Percentiles rank a stretch among this genome's conserved stretches.
Evolutionary conservation across 2,888 invertebrate species (phyloP).

Genomic region (Tuta absoluta): DNA sequence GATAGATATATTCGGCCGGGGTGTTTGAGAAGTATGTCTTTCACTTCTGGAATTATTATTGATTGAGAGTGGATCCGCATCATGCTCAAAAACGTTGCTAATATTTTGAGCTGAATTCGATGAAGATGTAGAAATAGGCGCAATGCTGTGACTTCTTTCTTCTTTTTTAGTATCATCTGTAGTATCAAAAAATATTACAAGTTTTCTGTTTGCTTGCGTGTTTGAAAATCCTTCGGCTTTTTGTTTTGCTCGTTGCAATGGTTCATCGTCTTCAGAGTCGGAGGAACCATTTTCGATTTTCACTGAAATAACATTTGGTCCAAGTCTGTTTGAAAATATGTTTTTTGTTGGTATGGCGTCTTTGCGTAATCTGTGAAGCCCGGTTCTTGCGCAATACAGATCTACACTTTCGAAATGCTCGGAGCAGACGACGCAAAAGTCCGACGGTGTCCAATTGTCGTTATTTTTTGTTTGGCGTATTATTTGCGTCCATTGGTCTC

Average conservation of each 20-base stretch:
- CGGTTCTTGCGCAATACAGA: background rate
- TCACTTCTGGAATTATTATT: background rate
- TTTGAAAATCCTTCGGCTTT: background rate
- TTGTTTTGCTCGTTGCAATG: background rate
- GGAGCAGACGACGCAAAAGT: conserved; percentile 6
- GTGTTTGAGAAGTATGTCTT: background rate
- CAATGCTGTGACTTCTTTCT: background rate
- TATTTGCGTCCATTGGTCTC: conserved; percentile 6
- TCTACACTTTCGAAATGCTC: conserved; percentile 1
- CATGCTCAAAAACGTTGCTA: background rate
- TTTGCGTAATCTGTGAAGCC: background rate
- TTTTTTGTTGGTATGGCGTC: background rate
- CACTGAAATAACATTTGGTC: background rate
- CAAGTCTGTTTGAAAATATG: background rate
- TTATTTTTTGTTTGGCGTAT: background rate
- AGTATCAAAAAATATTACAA: background rate
- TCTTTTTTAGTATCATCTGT: background rate
- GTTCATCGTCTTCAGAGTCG: background rate
- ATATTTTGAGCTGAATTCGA: background rate
- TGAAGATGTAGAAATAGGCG: background rate
- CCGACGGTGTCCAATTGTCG: conserved; percentile 1
- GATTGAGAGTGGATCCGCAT: background rate
- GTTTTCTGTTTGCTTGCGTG: background rate
- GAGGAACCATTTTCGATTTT: background rate
- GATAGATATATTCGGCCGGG: background rate